Evolutionary conservation across 1,140 invertebrate genomes (phyloP), one percentile per base, ranked within the genome.

Genomic region (Hycleus phaleratus): DNA sequence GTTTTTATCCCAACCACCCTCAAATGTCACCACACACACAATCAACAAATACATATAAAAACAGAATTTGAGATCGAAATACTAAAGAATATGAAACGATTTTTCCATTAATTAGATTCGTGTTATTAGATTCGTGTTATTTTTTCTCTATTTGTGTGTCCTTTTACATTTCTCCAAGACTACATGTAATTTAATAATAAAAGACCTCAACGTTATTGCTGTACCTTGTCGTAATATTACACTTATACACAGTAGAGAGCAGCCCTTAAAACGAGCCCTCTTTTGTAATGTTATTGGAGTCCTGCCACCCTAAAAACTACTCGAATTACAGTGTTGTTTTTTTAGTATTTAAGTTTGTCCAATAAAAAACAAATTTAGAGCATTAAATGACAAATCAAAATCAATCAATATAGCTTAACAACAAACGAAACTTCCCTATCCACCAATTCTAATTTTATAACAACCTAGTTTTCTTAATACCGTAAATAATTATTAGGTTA

Each of bases 381-480:
- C 45, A 24, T 46, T 26, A 26, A 26, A 46, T 46, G 26, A 46
- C 45, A 46, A 11, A 46, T 32, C 32, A 7, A 7, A 32, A 32
- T 32, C 32, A 32, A 32, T 32, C 32, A 32, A 32, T 32, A 32
- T 32, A 32, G 18, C 18, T 18, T 18, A 18, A 18, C 18, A 18
- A 1, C 18, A 18, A 18, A 18, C 18, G 1, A 18, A 18, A 18
- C 18, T 18, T 18, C 18, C 18, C 18, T 18, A 18, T 18, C 18
- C 18, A 18, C 18, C 18, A 32, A 32, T 32, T 32, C 32, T 32
- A 32, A 60, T 61, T 63, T 65, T 62, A 53, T 39, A 42, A 26
- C 55, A 65, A 65, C 62, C 63, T 60, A 57, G 58, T 47, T 61
- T 65, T 61, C 63, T 56, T 39, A 65, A 63, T 65, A 26, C 45